Percentiles rank a stretch among this genome's conserved stretches.
Conservation (phyloP, 2,888 invertebrate genomes). For the Nasonia oneida region DNA sequence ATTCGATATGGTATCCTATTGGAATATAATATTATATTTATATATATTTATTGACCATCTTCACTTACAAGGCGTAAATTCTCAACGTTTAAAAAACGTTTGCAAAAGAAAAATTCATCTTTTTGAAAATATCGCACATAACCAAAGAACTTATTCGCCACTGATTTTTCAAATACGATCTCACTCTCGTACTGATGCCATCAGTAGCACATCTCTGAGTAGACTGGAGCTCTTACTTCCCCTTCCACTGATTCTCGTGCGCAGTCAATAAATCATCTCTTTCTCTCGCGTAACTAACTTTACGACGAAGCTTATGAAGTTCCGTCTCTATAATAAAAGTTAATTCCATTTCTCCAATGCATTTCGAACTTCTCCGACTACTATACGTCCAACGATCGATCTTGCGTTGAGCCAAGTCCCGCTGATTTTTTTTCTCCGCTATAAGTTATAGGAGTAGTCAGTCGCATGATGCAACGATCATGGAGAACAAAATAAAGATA, state of each 20-base stretch:
- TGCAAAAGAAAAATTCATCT: too few species aligned
- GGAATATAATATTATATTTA: too few species aligned
- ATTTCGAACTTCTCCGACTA: not conserved
- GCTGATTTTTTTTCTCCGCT: not conserved
- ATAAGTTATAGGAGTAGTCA: not conserved
- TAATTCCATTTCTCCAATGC: not conserved
- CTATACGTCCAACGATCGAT: not conserved
- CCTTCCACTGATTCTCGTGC: not conserved
- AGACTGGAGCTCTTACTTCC: not conserved
- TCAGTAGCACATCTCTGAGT: not conserved
- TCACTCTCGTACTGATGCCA: not conserved
- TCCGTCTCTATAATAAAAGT: not conserved
- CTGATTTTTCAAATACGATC: too few species aligned
- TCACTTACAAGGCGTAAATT: too few species aligned
- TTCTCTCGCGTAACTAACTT: not conserved
- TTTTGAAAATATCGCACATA: too few species aligned
- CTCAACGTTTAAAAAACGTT: too few species aligned
- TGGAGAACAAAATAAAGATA: not conserved
- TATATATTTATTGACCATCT: too few species aligned
- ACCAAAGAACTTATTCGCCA: too few species aligned
- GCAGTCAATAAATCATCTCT: not conserved
- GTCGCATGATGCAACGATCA: not conserved
- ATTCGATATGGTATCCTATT: too few species aligned
- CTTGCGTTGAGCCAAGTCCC: not conserved
- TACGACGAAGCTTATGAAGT: not conserved